phyloP scores from a whole-genome alignment of 2,113 vertebrate genomes.

The Pituophis catenifer region DNA sequence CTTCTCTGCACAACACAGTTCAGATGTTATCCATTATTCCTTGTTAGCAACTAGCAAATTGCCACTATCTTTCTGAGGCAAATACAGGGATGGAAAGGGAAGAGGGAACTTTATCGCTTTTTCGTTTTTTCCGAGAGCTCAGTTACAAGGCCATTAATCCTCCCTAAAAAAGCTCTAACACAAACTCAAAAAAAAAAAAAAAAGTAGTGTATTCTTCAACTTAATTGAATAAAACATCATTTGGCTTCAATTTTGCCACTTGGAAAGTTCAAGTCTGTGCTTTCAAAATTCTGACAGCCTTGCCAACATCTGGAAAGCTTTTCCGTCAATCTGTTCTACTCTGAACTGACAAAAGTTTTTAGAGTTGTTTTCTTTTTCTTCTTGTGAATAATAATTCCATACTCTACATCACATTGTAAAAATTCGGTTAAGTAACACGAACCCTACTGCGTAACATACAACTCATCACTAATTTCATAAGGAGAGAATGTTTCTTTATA shows the following conservation, averaged over 20 bases:
- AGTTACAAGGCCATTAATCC: not conserved
- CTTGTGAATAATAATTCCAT: not conserved
- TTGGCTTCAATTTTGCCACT: not conserved
- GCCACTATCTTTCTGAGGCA: conserved; percentile 41
- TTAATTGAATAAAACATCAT: not conserved
- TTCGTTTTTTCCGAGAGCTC: conserved; percentile 10
- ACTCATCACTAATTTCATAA: not conserved
- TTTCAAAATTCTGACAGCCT: not conserved
- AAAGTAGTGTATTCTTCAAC: not conserved
- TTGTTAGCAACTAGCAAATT: conserved; percentile 41
- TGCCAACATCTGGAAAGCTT: not conserved
- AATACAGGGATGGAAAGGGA: conserved; percentile 11
- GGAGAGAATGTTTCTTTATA: not conserved
- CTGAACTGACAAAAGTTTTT: not conserved
- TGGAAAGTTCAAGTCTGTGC: not conserved
- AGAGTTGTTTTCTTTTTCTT: not conserved
- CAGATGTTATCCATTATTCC: conserved; percentile 54
- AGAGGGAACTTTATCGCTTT: conserved; percentile 34
- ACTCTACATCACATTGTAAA: not conserved
- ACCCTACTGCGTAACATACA: not conserved
- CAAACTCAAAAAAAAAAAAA: not conserved
- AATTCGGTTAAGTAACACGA: not conserved
- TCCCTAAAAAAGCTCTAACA: not conserved
- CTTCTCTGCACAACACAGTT: conserved; percentile 15
- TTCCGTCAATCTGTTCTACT: not conserved